Percentiles rank a stretch among this genome's conserved stretches.
These are phyloP conservation scores for Benitochromis conjunctus DNA, from an alignment of 2,113 vertebrate species.

Conservation along the genomic window DNA sequence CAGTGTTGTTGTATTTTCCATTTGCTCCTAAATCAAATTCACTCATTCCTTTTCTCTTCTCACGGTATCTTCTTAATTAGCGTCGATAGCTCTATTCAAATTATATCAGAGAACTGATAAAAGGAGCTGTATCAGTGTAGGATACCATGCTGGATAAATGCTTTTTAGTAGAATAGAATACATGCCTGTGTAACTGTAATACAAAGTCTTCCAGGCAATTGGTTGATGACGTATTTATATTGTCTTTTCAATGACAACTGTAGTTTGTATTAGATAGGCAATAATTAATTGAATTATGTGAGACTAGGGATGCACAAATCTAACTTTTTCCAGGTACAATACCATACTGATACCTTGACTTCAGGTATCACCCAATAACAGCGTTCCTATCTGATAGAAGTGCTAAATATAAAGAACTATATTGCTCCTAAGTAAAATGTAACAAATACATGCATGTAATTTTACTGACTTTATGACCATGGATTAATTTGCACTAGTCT, in stretches of 20 bases:
- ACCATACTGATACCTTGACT: not conserved
- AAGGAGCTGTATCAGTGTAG: constrained; percentile 47
- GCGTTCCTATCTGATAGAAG: not conserved
- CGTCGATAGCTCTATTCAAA: constrained; percentile 41
- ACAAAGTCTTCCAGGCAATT: constrained; percentile 36
- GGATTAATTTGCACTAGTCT: not conserved
- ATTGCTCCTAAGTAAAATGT: not conserved
- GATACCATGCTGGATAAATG: constrained; percentile 44
- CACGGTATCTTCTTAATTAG: constrained; percentile 54
- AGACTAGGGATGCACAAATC: not conserved
- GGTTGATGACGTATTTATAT: constrained; percentile 35
- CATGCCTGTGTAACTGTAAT: constrained; percentile 50
- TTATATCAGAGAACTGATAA: constrained; percentile 37
- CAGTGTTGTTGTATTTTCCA: constrained; percentile 43
- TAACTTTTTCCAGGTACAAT: not conserved
- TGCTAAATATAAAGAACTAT: not conserved
- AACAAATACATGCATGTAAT: not conserved
- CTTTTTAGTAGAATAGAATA: constrained; percentile 4
- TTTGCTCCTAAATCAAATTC: constrained; percentile 40
- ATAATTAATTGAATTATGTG: constrained; percentile 48
- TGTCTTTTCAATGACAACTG: constrained; percentile 45
- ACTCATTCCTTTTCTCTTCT: not conserved
- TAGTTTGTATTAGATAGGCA: constrained; percentile 45
- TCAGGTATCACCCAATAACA: not conserved
- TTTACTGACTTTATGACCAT: not conserved